Evolutionary conservation across 2,113 vertebrate species (phyloP), one percentile per base, ranked within the genome.

Genomic region (Furnarius figulus): DNA sequence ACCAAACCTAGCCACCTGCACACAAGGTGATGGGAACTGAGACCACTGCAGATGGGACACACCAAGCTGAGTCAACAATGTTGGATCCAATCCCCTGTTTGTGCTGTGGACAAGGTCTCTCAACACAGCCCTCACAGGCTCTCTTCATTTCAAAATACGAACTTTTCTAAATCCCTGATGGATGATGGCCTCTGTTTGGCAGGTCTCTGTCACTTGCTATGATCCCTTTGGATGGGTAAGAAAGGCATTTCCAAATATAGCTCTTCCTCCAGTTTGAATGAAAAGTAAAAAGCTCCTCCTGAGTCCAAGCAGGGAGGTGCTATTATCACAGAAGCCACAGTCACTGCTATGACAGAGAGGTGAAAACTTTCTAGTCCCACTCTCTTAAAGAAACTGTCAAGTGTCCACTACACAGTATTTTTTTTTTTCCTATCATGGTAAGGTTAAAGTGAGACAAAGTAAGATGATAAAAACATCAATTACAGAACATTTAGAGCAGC

Each of bases 401-500:
- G 13, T 31, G 39, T 46, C 63, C 46, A 55, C 31, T 49, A 25
- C 46, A 58, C 9, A 67, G 46, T 24, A 16, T 3, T 42, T 5
- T 49, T 46, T n/a, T 27, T 6, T 25, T 15, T 2, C 37, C 56
- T 37, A 10, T 7, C 76, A 88, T 4, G 12, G 13, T 62, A 77
- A 70, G 16, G 46, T 63, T 82, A 75, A 91, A 67, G 33, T 35
- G 50, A 89, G 30, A 86, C 46, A 74, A 93, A 93, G 80, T 46
- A 79, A 61, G 63, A 44, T 63, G 44, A 66, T 46, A 50, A 35
- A 87, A 82, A 87, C 62, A 95, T 91, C 77, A 85, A 80, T 68
- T 75, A 95, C 55, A 92, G 77, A 90, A 91, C 91, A 86, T 84
- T 70, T 53, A 95, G 84, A 91, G 91, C 3, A 81, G 62, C 52